These are phyloP conservation scores for Yasuhikotakia modesta DNA, from an alignment of 2,797 vertebrate species.

Conservation along the genomic window DNA sequence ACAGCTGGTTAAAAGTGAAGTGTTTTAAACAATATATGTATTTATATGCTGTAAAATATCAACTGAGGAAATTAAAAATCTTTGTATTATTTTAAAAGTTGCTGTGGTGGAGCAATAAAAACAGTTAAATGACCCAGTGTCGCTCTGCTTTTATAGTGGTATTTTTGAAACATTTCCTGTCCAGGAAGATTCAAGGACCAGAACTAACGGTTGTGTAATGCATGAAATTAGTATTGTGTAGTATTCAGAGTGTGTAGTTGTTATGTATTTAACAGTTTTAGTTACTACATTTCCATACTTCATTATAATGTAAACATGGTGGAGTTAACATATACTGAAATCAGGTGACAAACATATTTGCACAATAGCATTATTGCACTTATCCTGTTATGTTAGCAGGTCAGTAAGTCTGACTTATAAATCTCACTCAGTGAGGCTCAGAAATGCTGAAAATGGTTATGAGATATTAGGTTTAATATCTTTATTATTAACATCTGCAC, in stretches of 20 bases:
- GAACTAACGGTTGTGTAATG: too few relatives aligned
- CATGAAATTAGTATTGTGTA: too few relatives aligned
- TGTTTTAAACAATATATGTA: too few relatives aligned
- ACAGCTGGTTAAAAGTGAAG: constrained; percentile 1
- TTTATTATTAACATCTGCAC: constrained; percentile 40
- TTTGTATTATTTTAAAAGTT: not conserved
- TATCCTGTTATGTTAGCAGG: constrained; percentile 1
- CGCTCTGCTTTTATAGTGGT: too few relatives aligned
- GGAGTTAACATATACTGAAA: not conserved
- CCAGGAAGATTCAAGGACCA: too few relatives aligned
- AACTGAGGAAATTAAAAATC: not conserved
- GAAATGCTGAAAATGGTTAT: constrained; percentile 25
- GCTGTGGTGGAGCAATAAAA: too few relatives aligned
- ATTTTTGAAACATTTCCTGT: too few relatives aligned
- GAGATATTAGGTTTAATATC: constrained; percentile 41
- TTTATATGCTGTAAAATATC: not conserved
- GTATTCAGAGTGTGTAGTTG: too few relatives aligned
- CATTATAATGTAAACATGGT: not conserved
- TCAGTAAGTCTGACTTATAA: not conserved
- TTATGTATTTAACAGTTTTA: too few relatives aligned
- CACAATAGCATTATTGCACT: constrained; percentile 6
- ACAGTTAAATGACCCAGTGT: too few relatives aligned
- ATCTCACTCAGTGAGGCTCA: not conserved
- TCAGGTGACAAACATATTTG: not conserved
- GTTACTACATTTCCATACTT: too few relatives aligned